A percentile compares a stretch with the other conserved stretches of the same genome.
Evolutionary conservation across 2,797 vertebrate genomes (phyloP).

Genomic region (Macropodus opercularis): DNA sequence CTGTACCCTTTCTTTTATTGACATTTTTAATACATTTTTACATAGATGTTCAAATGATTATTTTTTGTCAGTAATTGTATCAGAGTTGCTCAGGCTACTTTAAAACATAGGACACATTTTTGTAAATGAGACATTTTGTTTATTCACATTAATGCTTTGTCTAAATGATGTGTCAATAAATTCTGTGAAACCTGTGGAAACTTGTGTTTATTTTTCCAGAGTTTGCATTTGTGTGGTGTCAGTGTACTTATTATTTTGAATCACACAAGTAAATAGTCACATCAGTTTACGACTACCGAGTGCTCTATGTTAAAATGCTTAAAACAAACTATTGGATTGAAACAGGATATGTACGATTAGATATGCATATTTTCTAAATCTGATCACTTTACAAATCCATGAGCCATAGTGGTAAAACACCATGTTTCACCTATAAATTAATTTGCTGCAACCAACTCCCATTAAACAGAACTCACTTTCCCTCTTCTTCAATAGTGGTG

Average conservation of each 20-base stretch:
- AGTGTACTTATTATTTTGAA: constrained; percentile 23
- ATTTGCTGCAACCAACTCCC: constrained; percentile 38
- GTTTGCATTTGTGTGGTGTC: background rate
- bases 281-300: constrained; percentile 70
- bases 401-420: constrained; percentile 43
- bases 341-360: constrained; percentile 60
- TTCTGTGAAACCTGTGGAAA: constrained; percentile 11
- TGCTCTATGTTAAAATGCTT: constrained; percentile 55
- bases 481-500: constrained; percentile 25
- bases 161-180: constrained; percentile 61
- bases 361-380: constrained; percentile 60
- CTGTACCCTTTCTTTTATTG: constrained; percentile 6
- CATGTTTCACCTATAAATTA: constrained; percentile 37
- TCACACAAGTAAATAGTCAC: constrained; percentile 55
- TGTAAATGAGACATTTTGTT: constrained; percentile 13
- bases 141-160: background rate
- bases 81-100: background rate
- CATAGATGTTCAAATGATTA: background rate
- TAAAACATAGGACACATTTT: background rate
- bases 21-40: background rate
- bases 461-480: constrained; percentile 26
- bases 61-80: constrained; percentile 2
- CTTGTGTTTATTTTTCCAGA: constrained; percentile 15
- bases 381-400: constrained; percentile 44
- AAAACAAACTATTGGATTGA: constrained; percentile 41